Base-by-base conservation (phyloP, 92 coral and sea anemone genomes). In the Ricordea florida region DNA sequence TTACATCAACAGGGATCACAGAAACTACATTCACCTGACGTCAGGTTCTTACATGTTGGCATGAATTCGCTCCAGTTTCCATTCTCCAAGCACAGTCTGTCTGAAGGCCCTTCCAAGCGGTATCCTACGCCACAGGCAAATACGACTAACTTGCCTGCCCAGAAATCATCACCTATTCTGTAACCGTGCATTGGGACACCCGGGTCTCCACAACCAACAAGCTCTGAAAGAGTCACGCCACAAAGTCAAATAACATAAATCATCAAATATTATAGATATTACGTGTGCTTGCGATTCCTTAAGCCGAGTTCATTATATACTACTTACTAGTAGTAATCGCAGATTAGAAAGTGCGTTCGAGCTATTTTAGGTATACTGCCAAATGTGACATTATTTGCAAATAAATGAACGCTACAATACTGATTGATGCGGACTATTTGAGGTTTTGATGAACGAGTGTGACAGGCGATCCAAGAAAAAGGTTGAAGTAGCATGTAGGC, bases 71-170 rank as follows among this genome's bases (percentile, higher is more conserved):
- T 91, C 97, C 97, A 91, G 67, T 78, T 84, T 10, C 97, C 92
- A 36, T 51, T 59, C 43, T 66, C 46, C 23, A 91, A 72, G 72
- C 97, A 91, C 45, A 91, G 58, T 40, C 97, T 70, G 62, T 59
- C 62, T 18, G 79, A 62, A 23, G 97, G 87, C 28, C 97, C 97
- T 21, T 58, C 80, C 38, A 91, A 74, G 65, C 79, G 85, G 64
- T 87, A 91, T 23, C 97, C 97, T 28, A 85, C 36, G 59, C 87
- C 90, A 70, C 97, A 91, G n/a, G 88, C 87, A 67, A 75, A 91
- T 35, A 60, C 62, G 23, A 91, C 93, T 67, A 76, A 45, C 41
- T 80, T 69, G 11, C 93, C 97, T 28, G 88, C 92, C 97, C 97
- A 91, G 73, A 76, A 86, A 42, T 83, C 77, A 21, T 72, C 48